A percentile compares a stretch with the other conserved stretches of the same genome.
Evolutionary conservation across 2,888 invertebrate genomes (phyloP).

Genomic region (Leptinotarsa haldemani): DNA sequence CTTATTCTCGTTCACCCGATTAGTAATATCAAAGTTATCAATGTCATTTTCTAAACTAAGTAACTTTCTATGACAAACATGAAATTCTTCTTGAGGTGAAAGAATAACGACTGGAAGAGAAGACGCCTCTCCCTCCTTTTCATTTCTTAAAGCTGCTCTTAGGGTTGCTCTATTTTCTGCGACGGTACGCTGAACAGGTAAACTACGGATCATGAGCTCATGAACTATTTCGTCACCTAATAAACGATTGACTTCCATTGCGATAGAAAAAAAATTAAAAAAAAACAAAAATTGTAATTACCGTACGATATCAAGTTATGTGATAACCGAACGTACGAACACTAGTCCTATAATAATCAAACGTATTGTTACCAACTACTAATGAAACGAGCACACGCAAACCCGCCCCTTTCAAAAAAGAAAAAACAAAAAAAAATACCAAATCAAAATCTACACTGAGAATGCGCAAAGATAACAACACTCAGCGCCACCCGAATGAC

Average conservation of each 20-base stretch:
- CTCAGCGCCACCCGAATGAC: too few relatives aligned
- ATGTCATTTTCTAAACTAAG: background rate
- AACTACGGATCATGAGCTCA: conserved; percentile 8
- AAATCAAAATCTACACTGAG: too few relatives aligned
- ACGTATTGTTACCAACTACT: too few relatives aligned
- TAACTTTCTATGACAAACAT: conserved; percentile 6
- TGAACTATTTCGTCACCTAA: conserved; percentile 13
- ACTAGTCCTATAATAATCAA: too few relatives aligned
- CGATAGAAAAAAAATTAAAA: background rate
- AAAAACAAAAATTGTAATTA: background rate
- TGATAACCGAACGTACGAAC: too few relatives aligned
- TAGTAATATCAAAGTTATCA: too few relatives aligned
- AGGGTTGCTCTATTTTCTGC: conserved; percentile 5
- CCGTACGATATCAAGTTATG: too few relatives aligned
- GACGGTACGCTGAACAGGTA: conserved; percentile 5
- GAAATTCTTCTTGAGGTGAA: conserved; percentile 1
- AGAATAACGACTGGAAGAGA: background rate
- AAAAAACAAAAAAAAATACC: too few relatives aligned
- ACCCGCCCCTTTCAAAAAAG: too few relatives aligned
- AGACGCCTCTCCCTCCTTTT: background rate
- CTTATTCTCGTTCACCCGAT: background rate
- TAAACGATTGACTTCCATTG: conserved; percentile 16
- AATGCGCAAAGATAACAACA: too few relatives aligned
- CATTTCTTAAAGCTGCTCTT: conserved; percentile 6
- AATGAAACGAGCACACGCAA: too few relatives aligned